phyloP scores from a whole-genome alignment of 2,113 vertebrate species.

The Uria lomvia region DNA sequence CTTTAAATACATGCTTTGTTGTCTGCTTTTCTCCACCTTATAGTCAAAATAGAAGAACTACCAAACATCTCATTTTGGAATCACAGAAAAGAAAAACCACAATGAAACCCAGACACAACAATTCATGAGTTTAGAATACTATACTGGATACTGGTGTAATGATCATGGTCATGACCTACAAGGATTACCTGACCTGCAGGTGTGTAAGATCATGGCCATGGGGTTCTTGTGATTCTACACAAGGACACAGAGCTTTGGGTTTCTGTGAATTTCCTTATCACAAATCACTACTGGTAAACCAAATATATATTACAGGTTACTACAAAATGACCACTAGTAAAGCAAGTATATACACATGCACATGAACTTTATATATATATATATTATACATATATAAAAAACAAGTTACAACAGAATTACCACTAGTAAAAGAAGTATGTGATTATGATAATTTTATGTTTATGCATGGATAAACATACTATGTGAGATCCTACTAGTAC shows the following conservation, averaged over 20 bases:
- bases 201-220: background rate
- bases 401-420: background rate
- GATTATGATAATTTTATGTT: background rate
- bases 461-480: fast-evolving
- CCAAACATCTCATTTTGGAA: background rate
- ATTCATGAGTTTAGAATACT: background rate
- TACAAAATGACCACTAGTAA: background rate
- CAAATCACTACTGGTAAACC: background rate
- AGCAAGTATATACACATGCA: background rate
- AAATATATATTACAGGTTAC: background rate
- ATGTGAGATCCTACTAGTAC: background rate
- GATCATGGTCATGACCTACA: background rate
- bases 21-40: background rate
- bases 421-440: background rate
- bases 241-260: background rate
- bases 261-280: background rate
- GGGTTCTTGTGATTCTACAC: background rate
- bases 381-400: background rate
- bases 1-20: background rate
- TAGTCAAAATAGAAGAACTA: background rate
- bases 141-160: background rate
- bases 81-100: background rate
- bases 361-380: too few relatives aligned
- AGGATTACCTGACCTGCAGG: background rate
- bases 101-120: background rate